phyloP scores from a whole-genome alignment of 2,888 invertebrate genomes.

The Himalopsyche kuldschensis region DNA sequence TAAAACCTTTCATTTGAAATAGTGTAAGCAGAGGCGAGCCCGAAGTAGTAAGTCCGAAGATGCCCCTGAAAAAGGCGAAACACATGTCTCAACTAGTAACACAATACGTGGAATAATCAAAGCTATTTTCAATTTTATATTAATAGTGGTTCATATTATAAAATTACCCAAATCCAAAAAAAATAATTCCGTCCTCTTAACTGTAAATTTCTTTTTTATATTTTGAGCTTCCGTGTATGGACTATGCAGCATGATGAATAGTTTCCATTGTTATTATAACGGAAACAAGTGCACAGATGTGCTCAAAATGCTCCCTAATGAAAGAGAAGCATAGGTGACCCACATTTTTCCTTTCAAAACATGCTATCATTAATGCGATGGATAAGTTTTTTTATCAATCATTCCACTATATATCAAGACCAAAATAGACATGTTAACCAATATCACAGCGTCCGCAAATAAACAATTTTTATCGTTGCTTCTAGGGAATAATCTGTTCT shows the following conservation, averaged over 20 bases:
- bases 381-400: not conserved
- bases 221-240: not conserved
- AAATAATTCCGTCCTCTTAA: not conserved
- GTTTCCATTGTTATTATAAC: not conserved
- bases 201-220: not conserved
- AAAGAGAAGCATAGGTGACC: not conserved
- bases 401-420: not conserved
- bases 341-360: not conserved
- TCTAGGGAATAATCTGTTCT: no score
- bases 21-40: no score
- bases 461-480: no score
- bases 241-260: conserved; percentile 6
- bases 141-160: no score
- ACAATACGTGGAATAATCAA: no score
- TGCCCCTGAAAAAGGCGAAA: no score
- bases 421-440: no score
- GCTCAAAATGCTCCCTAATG: not conserved
- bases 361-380: not conserved
- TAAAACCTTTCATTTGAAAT: no score
- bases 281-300: conserved; percentile 21
- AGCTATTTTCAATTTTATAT: no score
- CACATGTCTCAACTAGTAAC: no score
- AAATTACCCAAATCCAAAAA: not conserved
- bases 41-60: no score
- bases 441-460: no score